Conservation (phyloP, 64 coral and sea anemone species). For the Pocillopora damicornis region DNA sequence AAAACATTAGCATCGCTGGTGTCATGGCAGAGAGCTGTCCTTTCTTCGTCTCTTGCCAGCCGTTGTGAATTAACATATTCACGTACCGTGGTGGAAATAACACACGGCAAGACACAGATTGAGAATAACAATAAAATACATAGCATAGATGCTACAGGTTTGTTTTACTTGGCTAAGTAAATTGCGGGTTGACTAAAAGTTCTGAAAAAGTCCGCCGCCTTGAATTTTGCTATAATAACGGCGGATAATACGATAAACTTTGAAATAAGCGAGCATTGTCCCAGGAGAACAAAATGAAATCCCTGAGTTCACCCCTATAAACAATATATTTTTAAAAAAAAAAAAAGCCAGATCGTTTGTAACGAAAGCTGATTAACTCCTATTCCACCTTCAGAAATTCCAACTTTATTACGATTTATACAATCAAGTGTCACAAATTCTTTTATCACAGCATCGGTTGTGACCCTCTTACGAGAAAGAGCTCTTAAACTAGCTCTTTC, state of each 20-base stretch:
- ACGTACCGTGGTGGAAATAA: too few species aligned
- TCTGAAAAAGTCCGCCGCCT: background rate
- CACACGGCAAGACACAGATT: background rate
- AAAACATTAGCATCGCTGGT: too few species aligned
- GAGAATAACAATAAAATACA: background rate
- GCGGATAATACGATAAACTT: background rate
- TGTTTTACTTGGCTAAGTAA: background rate
- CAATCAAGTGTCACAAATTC: background rate
- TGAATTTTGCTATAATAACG: background rate
- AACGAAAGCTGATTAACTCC: background rate
- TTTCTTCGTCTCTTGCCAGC: too few species aligned
- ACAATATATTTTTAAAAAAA: background rate
- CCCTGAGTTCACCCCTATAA: too few species aligned
- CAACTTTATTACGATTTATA: too few species aligned
- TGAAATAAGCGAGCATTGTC: background rate
- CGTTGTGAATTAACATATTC: too few species aligned
- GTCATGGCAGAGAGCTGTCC: too few species aligned
- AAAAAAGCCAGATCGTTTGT: background rate
- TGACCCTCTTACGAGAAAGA: constrained; percentile 7
- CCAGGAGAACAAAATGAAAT: background rate
- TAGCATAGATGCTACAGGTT: background rate
- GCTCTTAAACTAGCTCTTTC: too few species aligned
- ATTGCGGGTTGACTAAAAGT: background rate
- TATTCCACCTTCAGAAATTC: too few species aligned
- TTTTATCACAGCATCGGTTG: constrained; percentile 3